Evolutionary conservation across 2,113 vertebrate species (phyloP), one percentile per base, ranked within the genome.

Genomic region (Barbus barbus): DNA sequence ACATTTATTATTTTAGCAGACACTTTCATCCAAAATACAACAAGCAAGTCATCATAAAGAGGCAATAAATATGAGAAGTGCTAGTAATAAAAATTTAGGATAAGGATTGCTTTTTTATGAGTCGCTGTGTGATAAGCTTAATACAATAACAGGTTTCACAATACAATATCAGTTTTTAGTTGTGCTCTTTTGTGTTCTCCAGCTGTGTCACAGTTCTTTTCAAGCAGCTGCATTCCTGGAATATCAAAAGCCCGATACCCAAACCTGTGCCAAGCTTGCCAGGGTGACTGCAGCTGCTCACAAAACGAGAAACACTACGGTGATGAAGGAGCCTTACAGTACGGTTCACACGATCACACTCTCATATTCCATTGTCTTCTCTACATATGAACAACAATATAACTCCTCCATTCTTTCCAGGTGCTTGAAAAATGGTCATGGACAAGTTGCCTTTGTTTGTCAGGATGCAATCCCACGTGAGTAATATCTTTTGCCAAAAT

Each of bases 401-500:
- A 3, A 58, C 82, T 51, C 53, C 80, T 41, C 2, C 82, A 4
- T 81, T 2, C 20, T 48, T 9, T 85, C 61, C 83, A 99, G 97
- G 16, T 99, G 97, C 87, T 91, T 99, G 89, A 93, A 86, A 24
- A 94, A 95, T 0, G 93, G 84, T 1, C 86, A 1, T 9, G 98
- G 97, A 85, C 93, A 98, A 0, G 96, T 98, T 69, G 94, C 95
- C 82, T 99, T 99, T 85, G 87, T 97, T 84, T 97, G 96, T 63
- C 95, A 98, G 22, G 84, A 91, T 80, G 95, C 95, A 5, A 92
- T 97, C 79, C 91, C 94, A 84, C 94, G 98, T 99, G 90, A 90
- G 90, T 88, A 36, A 5, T 2, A 5, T 16, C 46, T 48, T 48
- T 51, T 73, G 11, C 20, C 22, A 24, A 26, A 72, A 44, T 7